Evolutionary conservation across 92 coral and sea anemone genomes (phyloP), one percentile per base, ranked within the genome.

Genomic region (Desmophyllum pertusum): DNA sequence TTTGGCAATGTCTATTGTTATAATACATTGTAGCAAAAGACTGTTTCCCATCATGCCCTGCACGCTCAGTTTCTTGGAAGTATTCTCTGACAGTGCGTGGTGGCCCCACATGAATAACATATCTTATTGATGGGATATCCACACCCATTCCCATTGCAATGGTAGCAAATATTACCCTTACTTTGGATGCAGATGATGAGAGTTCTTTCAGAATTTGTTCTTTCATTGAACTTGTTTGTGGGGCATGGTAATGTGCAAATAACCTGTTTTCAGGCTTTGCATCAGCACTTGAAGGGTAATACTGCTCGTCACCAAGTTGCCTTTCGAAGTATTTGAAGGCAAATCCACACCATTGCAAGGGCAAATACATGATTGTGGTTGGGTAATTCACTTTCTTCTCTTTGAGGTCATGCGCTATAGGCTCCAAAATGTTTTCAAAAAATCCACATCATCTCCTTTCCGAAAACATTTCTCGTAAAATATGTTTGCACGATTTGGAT

Each of bases 91-190:
- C n/a, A n/a, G n/a, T n/a, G n/a, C n/a, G n/a, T n/a, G n/a, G n/a
- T n/a, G n/a, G n/a, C n/a, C n/a, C n/a, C n/a, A n/a, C n/a, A n/a
- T 88, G 92, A 37, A 91, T 80, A 36, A 91, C 75, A 11, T 87
- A 0, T 50, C 91, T 59, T 3, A 73, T 84, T 0, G 87, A 23
- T 52, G 51, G 77, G 43, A 90, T 87, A 70, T 90, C 93, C 39
- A 91, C 90, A 21, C 94, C 94, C 91, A 90, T 87, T 4, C 94
- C 94, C 86, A 90, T 70, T 31, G 91, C 86, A 43, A 90, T 89
- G 1, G 94, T 90, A 5, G 91, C 91, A 87, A 90, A 90, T 3
- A 90, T 85, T 1, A 91, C 81, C 39, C 91, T 83, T 3, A 78
- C n/a, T 37, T 61, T 90, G 3, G 89, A 84, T n/a, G 41, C 8